Percentiles rank a stretch among this genome's conserved stretches.
Conservation (phyloP, 2,888 invertebrate species). For the Sphaerophoria rueppellii region DNA sequence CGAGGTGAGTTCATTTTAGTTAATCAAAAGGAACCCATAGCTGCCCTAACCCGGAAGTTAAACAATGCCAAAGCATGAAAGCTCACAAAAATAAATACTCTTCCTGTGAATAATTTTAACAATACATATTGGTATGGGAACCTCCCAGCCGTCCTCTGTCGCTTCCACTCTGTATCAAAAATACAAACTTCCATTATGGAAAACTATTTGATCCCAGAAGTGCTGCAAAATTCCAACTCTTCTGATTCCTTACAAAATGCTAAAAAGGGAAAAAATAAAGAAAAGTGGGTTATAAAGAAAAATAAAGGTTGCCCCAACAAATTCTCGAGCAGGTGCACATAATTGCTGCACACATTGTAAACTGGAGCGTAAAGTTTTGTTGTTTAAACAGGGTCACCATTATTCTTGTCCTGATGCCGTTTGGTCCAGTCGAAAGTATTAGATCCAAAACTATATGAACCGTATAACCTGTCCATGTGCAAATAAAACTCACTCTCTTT, state of each 20-base stretch:
- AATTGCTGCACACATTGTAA: constrained; percentile 72
- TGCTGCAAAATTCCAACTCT: constrained; percentile 7
- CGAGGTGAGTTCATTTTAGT: constrained; percentile 20
- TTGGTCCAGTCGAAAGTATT: neutral
- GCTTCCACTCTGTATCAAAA: constrained; percentile 3
- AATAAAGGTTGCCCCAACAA: constrained; percentile 58
- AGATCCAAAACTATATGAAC: constrained; percentile 47
- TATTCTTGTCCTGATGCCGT: constrained; percentile 13
- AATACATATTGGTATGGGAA: neutral
- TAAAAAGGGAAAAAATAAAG: constrained; percentile 31
- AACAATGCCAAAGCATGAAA: constrained; percentile 37
- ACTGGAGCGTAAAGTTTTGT: constrained; percentile 70
- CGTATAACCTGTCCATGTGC: constrained; percentile 27
- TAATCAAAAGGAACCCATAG: constrained; percentile 49
- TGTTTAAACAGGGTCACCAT: constrained; percentile 68
- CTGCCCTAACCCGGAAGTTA: constrained; percentile 32
- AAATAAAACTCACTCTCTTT: constrained; percentile 9
- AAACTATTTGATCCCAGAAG: constrained; percentile 48
- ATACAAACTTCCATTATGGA: constrained; percentile 39
- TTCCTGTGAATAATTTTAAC: constrained; percentile 6
- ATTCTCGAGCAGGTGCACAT: constrained; percentile 71
- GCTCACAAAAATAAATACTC: neutral
- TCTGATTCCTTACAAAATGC: neutral
- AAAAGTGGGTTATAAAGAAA: constrained; percentile 50
- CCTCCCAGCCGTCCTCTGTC: constrained; percentile 6